These are phyloP conservation scores for Kryphioiulus occultus DNA, from an alignment of 2,888 invertebrate genomes.

Conservation along the genomic window DNA sequence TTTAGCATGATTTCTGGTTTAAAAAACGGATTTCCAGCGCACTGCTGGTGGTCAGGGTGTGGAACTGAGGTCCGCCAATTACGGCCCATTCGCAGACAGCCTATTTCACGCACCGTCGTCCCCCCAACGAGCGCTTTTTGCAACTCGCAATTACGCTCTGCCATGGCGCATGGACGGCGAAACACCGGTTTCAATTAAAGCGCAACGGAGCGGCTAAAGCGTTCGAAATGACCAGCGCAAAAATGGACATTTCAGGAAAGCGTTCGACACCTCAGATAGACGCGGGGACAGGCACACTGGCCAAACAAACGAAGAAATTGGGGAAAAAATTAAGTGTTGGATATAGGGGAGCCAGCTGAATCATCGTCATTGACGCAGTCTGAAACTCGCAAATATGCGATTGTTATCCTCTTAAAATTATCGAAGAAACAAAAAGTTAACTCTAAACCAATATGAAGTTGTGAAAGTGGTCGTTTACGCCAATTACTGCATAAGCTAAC, in stretches of 20 bases:
- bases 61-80: conserved; percentile 35
- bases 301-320: background rate
- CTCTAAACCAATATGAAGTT: background rate
- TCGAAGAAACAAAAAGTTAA: background rate
- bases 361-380: background rate
- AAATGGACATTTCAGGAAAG: background rate
- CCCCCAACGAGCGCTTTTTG: background rate
- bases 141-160: background rate
- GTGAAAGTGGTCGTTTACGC: background rate
- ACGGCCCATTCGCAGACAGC: background rate
- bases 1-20: conserved; percentile 13
- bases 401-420: background rate
- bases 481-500: background rate
- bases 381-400: background rate
- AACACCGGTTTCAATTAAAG: conserved; percentile 17
- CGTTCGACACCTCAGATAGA: background rate
- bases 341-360: background rate
- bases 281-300: background rate
- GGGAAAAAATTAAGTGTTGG: background rate
- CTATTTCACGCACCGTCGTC: background rate
- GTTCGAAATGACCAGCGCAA: background rate
- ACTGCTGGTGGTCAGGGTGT: background rate
- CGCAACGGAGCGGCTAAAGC: background rate
- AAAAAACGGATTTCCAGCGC: background rate
- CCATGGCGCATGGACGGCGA: conserved; percentile 8